phyloP scores from a whole-genome alignment of 2,888 invertebrate species.

The Hydriomena furcata region DNA sequence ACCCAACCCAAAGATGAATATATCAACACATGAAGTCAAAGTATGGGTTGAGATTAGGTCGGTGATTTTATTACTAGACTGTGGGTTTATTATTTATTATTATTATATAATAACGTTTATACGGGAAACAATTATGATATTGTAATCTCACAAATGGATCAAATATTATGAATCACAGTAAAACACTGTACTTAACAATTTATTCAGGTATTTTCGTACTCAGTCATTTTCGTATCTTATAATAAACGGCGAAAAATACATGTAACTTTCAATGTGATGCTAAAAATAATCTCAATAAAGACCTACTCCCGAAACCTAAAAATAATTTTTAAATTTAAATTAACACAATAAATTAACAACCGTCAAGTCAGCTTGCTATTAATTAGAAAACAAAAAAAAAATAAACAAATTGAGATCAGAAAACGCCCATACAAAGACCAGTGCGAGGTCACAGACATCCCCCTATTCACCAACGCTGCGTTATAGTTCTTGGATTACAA shows the following conservation, averaged over 20 bases:
- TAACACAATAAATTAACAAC: conserved; percentile 56
- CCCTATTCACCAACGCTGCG: conserved; percentile 6
- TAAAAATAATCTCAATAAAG: conserved; percentile 10
- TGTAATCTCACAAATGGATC: too few species aligned
- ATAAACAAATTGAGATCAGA: conserved; percentile 68
- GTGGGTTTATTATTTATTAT: too few species aligned
- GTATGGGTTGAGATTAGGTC: too few species aligned
- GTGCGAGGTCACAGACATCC: conserved; percentile 34
- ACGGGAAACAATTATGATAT: too few species aligned
- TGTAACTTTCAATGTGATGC: conserved; percentile 26
- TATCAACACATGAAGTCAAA: too few species aligned
- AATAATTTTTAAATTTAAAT: conserved; percentile 47
- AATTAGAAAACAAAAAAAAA: conserved; percentile 40
- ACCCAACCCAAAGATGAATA: too few species aligned
- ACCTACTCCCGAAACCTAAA: conserved; percentile 39
- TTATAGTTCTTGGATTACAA: not conserved
- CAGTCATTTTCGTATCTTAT: conserved; percentile 9
- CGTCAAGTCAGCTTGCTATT: conserved; percentile 45
- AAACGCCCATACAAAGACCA: conserved; percentile 72
- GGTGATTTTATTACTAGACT: too few species aligned
- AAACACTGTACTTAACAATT: not conserved
- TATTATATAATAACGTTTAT: too few species aligned
- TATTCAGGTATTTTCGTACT: conserved; percentile 6
- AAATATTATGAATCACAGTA: too few species aligned
- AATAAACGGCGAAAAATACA: conserved; percentile 4